Percentiles rank a stretch among this genome's conserved stretches.
These are phyloP conservation scores for Lerema accius DNA, from an alignment of 1,140 invertebrate species.

Conservation along the genomic window DNA sequence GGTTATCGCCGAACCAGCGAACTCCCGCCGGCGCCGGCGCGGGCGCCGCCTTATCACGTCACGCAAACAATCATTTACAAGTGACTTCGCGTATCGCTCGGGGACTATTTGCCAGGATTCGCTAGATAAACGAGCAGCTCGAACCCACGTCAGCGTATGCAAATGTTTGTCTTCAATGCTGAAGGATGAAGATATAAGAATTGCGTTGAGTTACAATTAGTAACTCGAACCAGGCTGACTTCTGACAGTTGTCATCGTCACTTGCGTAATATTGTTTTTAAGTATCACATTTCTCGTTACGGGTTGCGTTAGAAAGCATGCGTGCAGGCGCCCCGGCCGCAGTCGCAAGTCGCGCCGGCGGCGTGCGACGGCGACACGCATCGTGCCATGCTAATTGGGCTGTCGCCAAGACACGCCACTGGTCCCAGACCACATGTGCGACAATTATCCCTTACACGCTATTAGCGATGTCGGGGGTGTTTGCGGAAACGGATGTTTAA, in stretches of 20 bases:
- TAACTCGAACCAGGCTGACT: slow-evolving; percentile 1
- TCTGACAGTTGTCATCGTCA: slow-evolving; percentile 33
- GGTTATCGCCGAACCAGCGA: slow-evolving; percentile 62
- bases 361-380: slow-evolving; percentile 57
- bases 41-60: slow-evolving; percentile 76
- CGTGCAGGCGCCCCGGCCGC: slow-evolving; percentile 42
- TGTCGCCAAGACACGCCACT: slow-evolving; percentile 60
- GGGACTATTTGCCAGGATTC: slow-evolving; percentile 69
- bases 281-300: slow-evolving; percentile 56
- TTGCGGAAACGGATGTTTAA: slow-evolving; percentile 81
- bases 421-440: slow-evolving; percentile 64
- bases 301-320: slow-evolving; percentile 39
- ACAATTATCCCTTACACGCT: slow-evolving; percentile 79
- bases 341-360: slow-evolving; percentile 44
- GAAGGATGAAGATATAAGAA: neutral
- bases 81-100: slow-evolving; percentile 62
- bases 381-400: slow-evolving; percentile 75
- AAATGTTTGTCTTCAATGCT: slow-evolving; percentile 28
- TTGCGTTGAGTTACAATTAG: slow-evolving; percentile 4
- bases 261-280: slow-evolving; percentile 34
- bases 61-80: slow-evolving; percentile 74
- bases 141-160: slow-evolving; percentile 40
- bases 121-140: slow-evolving; percentile 63
- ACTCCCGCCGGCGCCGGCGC: slow-evolving; percentile 53
- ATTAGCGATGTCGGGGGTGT: slow-evolving; percentile 63